Base-by-base conservation (phyloP, 2,113 vertebrate genomes). In the Rousettus leschenaultii region DNA sequence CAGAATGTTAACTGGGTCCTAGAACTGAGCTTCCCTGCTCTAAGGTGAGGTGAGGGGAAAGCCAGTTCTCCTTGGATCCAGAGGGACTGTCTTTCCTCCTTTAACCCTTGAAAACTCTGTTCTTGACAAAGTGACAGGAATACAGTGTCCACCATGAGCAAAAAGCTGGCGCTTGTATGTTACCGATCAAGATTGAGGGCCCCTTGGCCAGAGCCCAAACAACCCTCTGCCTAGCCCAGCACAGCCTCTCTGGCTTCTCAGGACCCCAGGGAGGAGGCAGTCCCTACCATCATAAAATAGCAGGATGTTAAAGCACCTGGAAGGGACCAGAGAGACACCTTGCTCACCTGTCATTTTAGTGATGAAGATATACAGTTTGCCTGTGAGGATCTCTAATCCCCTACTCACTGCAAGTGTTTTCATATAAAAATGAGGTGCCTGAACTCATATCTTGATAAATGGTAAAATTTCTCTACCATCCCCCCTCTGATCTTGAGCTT, bases 351-450 rank as follows among this genome's bases (percentile, higher is more conserved):
- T 94, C 95, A 94, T 74, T 74, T 92, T 75, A 83, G 43, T 1
- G 6, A 96, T 93, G 94, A 96, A 97, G 94, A 97, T 83, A 77
- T 8, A 96, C 71, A 90, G 85, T 95, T 88, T 68, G 94, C 93
- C 95, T 82, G 87, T 38, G 40, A 92, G 94, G 48, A 83, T 85
- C 95, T 96, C 94, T 84, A 84, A 80, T 86, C 84, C 96, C 90
- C 65, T 75, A 83, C 70, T 90, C 48, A 51, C 48, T 73, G 73
- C 33, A 83, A 94, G 88, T 86, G 82, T 94, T 95, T 96, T 86
- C 95, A 28, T 95, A 95, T 89, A 95, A 96, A 97, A 97, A 91
- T 84, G 82, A 96, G 95, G 91, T 97, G 97, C 95, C 96, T 86
- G 82, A 93, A 96, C 91, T 91, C 91, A 77, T 94, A 94, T 96